These are phyloP conservation scores for Oppia nitens DNA, from an alignment of 1,140 invertebrate species.

Conservation along the genomic window DNA sequence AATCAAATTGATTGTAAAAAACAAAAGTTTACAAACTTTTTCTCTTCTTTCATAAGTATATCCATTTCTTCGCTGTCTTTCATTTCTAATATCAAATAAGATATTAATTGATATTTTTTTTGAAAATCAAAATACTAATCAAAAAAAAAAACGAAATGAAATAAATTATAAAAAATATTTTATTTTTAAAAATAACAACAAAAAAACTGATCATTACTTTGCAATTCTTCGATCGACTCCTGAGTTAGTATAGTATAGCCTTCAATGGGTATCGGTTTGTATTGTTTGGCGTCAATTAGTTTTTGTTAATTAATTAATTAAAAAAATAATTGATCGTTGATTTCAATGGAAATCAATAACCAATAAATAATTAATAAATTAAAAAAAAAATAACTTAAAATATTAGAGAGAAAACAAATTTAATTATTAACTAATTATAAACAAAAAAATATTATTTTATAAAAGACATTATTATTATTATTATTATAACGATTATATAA, in stretches of 20 bases:
- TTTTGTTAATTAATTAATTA: no score
- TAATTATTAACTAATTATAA: no score
- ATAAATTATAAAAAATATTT: no score
- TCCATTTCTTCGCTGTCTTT: neutral
- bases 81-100: neutral
- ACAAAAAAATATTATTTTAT: no score
- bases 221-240: slow-evolving; percentile 54
- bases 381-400: no score
- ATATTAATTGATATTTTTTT: neutral
- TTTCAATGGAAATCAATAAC: no score
- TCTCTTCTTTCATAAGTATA: neutral
- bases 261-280: slow-evolving; percentile 48
- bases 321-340: no score
- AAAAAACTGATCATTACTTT: slow-evolving; percentile 25
- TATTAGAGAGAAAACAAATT: no score
- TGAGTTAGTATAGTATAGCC: slow-evolving; percentile 45
- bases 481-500: no score
- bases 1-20: neutral
- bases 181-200: neutral
- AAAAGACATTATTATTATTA: no score
- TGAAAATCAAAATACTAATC: neutral
- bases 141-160: no score
- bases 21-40: neutral
- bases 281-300: slow-evolving; percentile 32
- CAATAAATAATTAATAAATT: no score